phyloP scores from a whole-genome alignment of 2,113 vertebrate genomes.

The Oryzias curvinotus region DNA sequence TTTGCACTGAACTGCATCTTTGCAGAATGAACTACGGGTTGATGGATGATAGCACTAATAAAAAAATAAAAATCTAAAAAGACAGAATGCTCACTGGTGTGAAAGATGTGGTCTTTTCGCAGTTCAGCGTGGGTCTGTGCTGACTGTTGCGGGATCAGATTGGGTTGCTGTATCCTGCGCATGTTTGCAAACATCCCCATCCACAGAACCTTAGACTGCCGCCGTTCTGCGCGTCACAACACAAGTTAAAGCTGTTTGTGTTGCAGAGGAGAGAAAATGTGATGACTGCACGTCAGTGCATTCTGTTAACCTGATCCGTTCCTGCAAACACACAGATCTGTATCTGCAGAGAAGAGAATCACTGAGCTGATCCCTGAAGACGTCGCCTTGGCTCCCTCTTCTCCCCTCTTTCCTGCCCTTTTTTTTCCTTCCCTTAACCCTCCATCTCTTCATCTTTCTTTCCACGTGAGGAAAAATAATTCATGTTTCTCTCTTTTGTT shows the following conservation, averaged over 20 bases:
- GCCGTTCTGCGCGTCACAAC: constrained; percentile 7
- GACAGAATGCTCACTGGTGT: no score
- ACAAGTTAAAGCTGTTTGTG: constrained; percentile 15
- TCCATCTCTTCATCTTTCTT: constrained; percentile 29
- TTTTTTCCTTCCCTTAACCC: constrained; percentile 7
- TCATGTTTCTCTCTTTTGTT: constrained; percentile 15
- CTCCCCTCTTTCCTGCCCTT: constrained; percentile 1
- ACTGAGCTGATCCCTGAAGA: constrained; percentile 27
- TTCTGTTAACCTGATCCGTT: constrained; percentile 9
- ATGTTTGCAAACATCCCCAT: constrained; percentile 41
- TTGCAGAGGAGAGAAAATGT: constrained; percentile 27
- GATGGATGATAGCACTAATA: no score
- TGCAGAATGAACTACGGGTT: no score
- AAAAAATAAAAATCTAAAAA: no score
- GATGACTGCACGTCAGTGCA: constrained; percentile 11
- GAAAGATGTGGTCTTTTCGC: no score
- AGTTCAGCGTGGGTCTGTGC: no score
- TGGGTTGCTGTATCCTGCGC: neutral
- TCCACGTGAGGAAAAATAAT: constrained; percentile 38
- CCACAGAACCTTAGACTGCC: neutral
- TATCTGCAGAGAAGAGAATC: constrained; percentile 8
- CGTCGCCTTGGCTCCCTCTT: neutral
- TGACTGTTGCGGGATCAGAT: no score
- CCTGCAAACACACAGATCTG: neutral
- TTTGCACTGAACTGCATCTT: no score